Percentiles rank a stretch among this genome's conserved stretches.
Evolutionary conservation across 2,888 invertebrate species (phyloP).

Genomic region (Aphidoletes aphidimyza): DNA sequence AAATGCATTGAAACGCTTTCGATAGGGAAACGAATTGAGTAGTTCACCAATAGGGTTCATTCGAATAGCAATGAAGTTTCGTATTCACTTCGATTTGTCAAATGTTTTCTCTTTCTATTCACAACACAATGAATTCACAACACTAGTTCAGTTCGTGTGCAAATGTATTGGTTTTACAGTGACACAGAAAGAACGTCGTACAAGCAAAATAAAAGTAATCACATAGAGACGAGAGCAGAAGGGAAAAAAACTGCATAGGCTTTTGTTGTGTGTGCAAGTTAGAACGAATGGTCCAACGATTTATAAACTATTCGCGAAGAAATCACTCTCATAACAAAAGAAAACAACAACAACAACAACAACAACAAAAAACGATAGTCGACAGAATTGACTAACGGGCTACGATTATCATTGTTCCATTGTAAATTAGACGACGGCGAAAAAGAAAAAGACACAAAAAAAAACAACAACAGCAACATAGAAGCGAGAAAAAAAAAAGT

Average conservation of each 20-base stretch:
- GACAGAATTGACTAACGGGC: no score
- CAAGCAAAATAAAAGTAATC: slow-evolving; percentile 31
- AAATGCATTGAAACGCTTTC: no score
- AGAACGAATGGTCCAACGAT: slow-evolving; percentile 35
- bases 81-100: background rate
- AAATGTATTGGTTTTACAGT: background rate
- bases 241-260: slow-evolving; percentile 13
- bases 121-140: background rate
- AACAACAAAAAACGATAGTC: slow-evolving; percentile 7
- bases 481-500: no score
- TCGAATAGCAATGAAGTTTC: background rate
- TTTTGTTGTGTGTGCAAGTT: slow-evolving; percentile 40
- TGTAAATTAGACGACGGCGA: no score
- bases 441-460: no score
- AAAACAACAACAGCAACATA: no score
- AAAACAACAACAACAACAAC: background rate
- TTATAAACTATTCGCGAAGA: slow-evolving; percentile 29
- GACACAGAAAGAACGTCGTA: slow-evolving; percentile 51
- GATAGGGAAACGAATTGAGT: background rate
- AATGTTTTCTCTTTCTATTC: slow-evolving; percentile 21
- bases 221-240: no score
- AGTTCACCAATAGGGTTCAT: background rate
- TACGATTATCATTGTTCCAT: slow-evolving; percentile 9
- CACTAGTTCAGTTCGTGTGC: no score
- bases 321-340: slow-evolving; percentile 20